Base-by-base conservation (phyloP, 2,113 vertebrate genomes). In the Oreochromis niloticus region DNA sequence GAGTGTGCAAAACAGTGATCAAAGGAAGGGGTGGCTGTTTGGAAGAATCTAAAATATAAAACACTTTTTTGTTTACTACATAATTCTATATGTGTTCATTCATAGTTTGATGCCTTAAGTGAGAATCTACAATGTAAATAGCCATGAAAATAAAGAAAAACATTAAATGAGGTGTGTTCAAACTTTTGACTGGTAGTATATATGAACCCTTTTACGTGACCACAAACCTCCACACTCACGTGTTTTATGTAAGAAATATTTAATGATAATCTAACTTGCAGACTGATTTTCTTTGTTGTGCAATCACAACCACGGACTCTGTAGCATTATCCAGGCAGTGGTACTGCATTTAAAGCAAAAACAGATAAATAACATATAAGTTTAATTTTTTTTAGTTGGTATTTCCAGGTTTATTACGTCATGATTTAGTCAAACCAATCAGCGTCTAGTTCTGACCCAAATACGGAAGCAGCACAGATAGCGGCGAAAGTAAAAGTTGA, bases 401-500 rank as follows among this genome's bases (percentile, higher is more conserved):
- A 12, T 24, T 4, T 14, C 3, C 10, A 4, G 55, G 30, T 10
- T 34, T 3, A 52, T 2, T 8, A 57, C 88, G 90, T 90, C 90
- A 88, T 30, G 56, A 2, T 10, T 16, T 1, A 4, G 3, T 82
- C 34, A 48, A 46, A 63, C 94, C 92, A 94, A 93, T 93, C 91
- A 93, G 79, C 9, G 80, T 2, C n/a, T 10, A 7, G 32, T 9
- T 22, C 39, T 12, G 17, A 86, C 48, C 86, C 32, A 92, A 94
- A 94, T 88, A 93, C 93, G 95, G 94, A 95, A 95, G 93, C 7
- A 32, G 7, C n/a, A 30, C 7, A 52, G 4, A 48, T 8, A 4
- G 4, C 1, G 41, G 19, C 8, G 12, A 82, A 50, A 39, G 59
- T 13, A 30, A 83, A 87, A 85, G 22, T 83, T 54, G 6, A 32